Conservation (phyloP, 2,113 vertebrate species). For the Dipodomys merriami region DNA sequence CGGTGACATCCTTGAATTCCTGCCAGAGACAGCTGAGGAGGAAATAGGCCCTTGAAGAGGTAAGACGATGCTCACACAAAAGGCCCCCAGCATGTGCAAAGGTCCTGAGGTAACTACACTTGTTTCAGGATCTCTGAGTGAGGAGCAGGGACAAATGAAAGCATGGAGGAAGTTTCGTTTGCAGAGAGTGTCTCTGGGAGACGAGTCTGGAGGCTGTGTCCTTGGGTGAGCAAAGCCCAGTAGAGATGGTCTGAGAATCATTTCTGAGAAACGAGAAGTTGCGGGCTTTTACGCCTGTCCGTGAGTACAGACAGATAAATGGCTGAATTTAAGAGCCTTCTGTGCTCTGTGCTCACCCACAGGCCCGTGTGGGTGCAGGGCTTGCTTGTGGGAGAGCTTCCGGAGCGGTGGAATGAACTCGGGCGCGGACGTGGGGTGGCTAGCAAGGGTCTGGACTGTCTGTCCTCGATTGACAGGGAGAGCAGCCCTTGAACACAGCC, state of each 20-base stretch:
- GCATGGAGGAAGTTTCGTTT: neutral
- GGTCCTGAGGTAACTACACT: neutral
- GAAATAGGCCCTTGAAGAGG: no score
- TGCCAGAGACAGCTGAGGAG: neutral
- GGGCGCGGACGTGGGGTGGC: no score
- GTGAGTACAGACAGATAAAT: neutral
- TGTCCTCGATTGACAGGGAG: no score
- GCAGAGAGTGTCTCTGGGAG: neutral
- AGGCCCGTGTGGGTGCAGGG: no score
- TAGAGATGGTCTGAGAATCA: neutral
- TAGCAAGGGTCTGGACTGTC: no score
- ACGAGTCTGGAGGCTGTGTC: neutral
- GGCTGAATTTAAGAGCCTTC: neutral
- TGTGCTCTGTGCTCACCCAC: no score
- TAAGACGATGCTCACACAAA: neutral
- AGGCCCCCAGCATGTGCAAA: neutral
- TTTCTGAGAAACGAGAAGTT: neutral
- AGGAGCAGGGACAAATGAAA: neutral
- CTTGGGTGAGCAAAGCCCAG: neutral
- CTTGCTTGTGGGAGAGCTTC: no score
- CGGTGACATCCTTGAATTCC: no score
- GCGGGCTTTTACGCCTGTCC: neutral
- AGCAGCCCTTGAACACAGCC: no score
- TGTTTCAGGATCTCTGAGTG: neutral
- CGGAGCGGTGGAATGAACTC: no score